phyloP scores from a whole-genome alignment of 2,797 vertebrate genomes.

The Phrynocephalus vlangalii region DNA sequence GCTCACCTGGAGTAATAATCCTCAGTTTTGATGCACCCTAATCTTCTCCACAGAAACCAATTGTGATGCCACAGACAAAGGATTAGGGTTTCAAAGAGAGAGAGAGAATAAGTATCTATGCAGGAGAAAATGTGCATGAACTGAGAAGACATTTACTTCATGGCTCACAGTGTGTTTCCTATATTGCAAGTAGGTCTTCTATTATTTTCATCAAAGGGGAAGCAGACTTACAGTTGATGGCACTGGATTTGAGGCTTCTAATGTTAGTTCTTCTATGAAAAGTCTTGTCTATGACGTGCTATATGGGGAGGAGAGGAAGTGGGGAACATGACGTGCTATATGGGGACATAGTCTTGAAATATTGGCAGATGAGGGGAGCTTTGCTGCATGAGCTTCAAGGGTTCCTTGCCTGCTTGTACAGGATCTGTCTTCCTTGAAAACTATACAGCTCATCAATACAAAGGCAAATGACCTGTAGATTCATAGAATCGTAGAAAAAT shows the following conservation, averaged over 20 bases:
- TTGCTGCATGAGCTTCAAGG: background rate
- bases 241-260: background rate
- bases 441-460: no score
- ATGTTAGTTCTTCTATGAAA: background rate
- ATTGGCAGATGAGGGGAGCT: background rate
- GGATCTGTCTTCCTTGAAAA: no score
- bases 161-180: background rate
- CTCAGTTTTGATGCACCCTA: conserved; percentile 51
- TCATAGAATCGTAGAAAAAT: no score
- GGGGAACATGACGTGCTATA: background rate
- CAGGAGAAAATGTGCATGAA: background rate
- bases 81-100: conserved; percentile 48
- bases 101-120: conserved; percentile 15
- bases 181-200: background rate
- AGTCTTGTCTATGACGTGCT: background rate
- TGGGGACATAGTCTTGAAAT: no score
- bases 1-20: conserved; percentile 55
- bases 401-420: background rate
- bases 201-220: background rate
- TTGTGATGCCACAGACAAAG: conserved; percentile 43
- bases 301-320: background rate
- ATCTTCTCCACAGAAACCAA: conserved; percentile 52
- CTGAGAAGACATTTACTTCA: conserved; percentile 35
- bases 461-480: no score
- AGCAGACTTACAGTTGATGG: background rate